Conservation (phyloP, 2,888 invertebrate genomes). For the Cotesia congregata region DNA sequence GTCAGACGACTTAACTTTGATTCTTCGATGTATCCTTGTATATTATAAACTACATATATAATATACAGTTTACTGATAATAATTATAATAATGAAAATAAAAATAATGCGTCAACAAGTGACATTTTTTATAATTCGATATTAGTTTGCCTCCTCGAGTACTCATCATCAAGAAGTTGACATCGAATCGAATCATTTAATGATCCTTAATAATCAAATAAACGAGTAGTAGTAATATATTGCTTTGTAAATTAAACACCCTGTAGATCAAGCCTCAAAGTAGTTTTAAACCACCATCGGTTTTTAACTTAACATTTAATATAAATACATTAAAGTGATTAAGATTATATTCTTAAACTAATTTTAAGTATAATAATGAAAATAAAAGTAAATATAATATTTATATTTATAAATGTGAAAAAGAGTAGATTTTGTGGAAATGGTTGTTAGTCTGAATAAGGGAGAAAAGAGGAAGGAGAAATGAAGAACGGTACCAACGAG, state of each 20-base stretch:
- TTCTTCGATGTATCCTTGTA: neutral
- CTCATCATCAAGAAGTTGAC: conserved; percentile 33
- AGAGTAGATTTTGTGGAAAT: conserved; percentile 52
- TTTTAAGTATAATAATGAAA: neutral
- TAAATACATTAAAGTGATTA: conserved; percentile 9
- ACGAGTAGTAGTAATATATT: conserved; percentile 41
- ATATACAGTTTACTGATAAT: neutral
- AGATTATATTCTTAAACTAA: too few relatives aligned
- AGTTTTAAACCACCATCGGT: conserved; percentile 4
- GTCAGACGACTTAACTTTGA: too few relatives aligned
- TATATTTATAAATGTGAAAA: conserved; percentile 50
- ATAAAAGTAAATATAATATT: conserved; percentile 30
- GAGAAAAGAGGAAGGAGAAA: too few relatives aligned
- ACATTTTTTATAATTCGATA: conserved; percentile 11
- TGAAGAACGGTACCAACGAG: conserved; percentile 37
- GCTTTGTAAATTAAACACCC: conserved; percentile 41
- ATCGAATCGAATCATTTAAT: conserved; percentile 23
- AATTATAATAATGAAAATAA: neutral
- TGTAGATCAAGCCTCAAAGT: conserved; percentile 35
- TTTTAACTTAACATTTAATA: conserved; percentile 15
- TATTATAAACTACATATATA: neutral
- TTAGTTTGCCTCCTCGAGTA: conserved; percentile 22
- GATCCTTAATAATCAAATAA: conserved; percentile 38
- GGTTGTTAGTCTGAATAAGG: conserved; percentile 46
- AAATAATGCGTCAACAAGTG: conserved; percentile 23